These are phyloP conservation scores for Liparis tanakae DNA, from an alignment of 2,797 vertebrate genomes.

Conservation along the genomic window DNA sequence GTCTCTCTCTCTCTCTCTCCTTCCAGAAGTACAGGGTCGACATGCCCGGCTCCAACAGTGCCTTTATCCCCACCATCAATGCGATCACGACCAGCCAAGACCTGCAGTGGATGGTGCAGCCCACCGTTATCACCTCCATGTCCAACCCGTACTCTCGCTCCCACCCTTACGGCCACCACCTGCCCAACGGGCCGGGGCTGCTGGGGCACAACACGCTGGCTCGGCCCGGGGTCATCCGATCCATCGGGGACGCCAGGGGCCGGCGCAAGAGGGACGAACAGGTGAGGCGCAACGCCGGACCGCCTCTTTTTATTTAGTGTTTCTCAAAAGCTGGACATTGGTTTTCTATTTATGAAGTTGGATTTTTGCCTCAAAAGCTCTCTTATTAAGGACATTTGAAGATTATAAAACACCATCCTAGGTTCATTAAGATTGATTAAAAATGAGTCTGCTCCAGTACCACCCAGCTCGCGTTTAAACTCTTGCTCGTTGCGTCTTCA, in stretches of 20 bases:
- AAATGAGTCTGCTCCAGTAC: background rate
- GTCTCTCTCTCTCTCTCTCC: background rate
- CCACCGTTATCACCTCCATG: slow-evolving; percentile 99
- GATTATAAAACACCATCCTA: background rate
- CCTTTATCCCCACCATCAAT: slow-evolving; percentile 99
- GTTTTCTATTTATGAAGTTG: background rate
- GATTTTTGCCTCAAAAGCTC: background rate
- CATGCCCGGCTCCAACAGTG: slow-evolving; percentile 99
- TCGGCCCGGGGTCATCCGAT: slow-evolving; percentile 96
- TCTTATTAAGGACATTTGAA: background rate
- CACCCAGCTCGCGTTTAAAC: slow-evolving; percentile 19
- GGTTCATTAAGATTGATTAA: fast-evolving
- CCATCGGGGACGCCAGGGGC: slow-evolving; percentile 92
- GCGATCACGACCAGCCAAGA: slow-evolving; percentile 99
- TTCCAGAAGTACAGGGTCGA: slow-evolving; percentile 96
- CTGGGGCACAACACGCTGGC: slow-evolving; percentile 90
- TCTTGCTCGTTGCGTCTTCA: slow-evolving; percentile 2
- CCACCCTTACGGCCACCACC: slow-evolving; percentile 92
- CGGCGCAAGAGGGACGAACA: slow-evolving; percentile 96
- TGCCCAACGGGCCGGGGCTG: slow-evolving; percentile 88
- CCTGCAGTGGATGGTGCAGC: slow-evolving; percentile 99
- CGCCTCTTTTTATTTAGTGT: background rate
- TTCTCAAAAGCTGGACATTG: background rate
- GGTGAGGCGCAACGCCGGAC: slow-evolving; percentile 76
- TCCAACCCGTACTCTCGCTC: slow-evolving; percentile 95